Evolutionary conservation across 2,888 invertebrate species (phyloP), one percentile per base, ranked within the genome.

Genomic region (Xiphydria camelus): DNA sequence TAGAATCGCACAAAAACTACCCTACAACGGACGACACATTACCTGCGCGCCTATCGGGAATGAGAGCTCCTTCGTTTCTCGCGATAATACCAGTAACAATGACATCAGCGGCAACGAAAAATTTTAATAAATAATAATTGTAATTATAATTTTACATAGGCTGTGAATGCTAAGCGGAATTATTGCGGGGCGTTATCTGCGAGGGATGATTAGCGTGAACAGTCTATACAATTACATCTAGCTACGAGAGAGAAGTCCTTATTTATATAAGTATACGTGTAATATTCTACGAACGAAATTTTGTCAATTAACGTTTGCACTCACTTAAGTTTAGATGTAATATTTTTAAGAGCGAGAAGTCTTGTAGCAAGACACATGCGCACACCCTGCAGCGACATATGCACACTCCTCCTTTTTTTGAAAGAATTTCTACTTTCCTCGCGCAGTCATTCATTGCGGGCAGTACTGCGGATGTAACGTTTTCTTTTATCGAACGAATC

Each of bases 171-270:
- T 34, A 17, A 15, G 4, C 12, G 18, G 15, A 14, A 15, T 15
- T 83, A 77, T 83, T 77, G 81, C 58, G 54, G 42, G 40, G 58
- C 59, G 53, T 65, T 69, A 71, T 75, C 75, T 53, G 43, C 19
- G 18, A 34, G 15, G 34, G 9, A 14, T 10, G 4, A 18, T 34
- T 34, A 34, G 34, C 34, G 19, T 34, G 17, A 34, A 17, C 34
- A 34, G 34, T 34, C 34, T 18, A 34, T 34, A 17, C 14, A 6
- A 15, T 10, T 15, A 34, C 6, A 18, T 34, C 34, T 34, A 10
- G 9, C 9, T 34, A 17, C 34, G 34, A 17, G 6, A 23, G n/a
- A 7, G 12, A 29, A 14, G 14, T 29, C 29, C 14, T 29, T 29
- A 29, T 29, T 23, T 29, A 23, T 26, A 10, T 29, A 29, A 12